Conservation (phyloP, 1,140 invertebrate species). For the Metaphire vulgaris region DNA sequence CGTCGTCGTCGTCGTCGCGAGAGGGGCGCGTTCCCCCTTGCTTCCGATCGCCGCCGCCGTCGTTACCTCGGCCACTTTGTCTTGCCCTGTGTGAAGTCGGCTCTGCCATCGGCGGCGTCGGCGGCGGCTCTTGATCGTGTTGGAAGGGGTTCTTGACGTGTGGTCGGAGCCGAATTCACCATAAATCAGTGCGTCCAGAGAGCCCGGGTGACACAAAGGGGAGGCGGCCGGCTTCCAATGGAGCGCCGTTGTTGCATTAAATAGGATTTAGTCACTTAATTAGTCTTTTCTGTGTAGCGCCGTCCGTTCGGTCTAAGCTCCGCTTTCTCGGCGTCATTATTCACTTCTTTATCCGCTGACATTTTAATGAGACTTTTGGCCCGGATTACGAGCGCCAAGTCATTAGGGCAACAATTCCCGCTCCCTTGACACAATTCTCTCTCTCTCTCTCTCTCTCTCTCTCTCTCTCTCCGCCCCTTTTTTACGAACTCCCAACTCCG, state of each 20-base stretch:
- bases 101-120: not conserved
- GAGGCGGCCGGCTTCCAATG: not conserved
- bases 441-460: no score
- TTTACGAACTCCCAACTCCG: no score
- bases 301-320: not conserved
- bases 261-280: not conserved
- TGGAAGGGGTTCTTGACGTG: not conserved
- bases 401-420: not conserved
- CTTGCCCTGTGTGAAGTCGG: not conserved
- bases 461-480: no score
- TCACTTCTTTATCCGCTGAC: not conserved
- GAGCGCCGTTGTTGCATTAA: slow-evolving; percentile 1
- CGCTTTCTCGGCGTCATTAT: not conserved
- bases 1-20: no score
- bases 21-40: no score
- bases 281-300: slow-evolving; percentile 1
- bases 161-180: not conserved
- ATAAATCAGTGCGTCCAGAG: not conserved
- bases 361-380: not conserved
- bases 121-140: not conserved
- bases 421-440: no score
- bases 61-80: not conserved
- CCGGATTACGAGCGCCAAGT: not conserved
- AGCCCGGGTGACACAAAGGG: not conserved
- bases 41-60: no score